These are phyloP conservation scores for Papilio xuthus DNA, from an alignment of 1,140 invertebrate genomes.

Conservation along the genomic window DNA sequence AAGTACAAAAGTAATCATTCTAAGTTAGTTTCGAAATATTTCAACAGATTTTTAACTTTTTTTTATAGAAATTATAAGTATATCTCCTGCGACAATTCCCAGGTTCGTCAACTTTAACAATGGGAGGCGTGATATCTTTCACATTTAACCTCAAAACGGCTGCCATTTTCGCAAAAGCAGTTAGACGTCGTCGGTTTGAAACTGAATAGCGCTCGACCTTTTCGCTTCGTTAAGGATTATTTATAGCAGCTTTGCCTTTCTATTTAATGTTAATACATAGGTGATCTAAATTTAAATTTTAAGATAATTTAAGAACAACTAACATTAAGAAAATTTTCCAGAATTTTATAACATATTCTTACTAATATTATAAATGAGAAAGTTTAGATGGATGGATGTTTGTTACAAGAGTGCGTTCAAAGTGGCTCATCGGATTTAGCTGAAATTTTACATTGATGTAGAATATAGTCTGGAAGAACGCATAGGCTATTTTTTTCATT, in stretches of 20 bases:
- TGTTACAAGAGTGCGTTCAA: no score
- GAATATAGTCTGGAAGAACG: no score
- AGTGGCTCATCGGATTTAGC: no score
- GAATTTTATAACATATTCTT: no score
- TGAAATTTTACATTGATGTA: no score
- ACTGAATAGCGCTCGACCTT: conserved; percentile 24
- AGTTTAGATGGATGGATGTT: no score
- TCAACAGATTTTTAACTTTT: background rate
- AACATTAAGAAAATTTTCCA: no score
- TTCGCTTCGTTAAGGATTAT: conserved; percentile 29
- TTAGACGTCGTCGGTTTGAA: conserved; percentile 16
- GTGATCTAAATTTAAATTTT: background rate
- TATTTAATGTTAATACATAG: background rate
- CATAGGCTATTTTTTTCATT: no score
- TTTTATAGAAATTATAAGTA: background rate
- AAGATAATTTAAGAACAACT: no score
- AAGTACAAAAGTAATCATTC: no score
- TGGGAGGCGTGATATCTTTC: conserved; percentile 37
- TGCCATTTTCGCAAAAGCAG: conserved; percentile 31
- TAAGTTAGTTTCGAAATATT: background rate
- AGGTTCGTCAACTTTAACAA: conserved; percentile 27
- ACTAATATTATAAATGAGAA: no score
- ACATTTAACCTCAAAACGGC: conserved; percentile 35
- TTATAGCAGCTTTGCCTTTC: background rate
- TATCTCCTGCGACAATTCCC: conserved; percentile 25